Conservation (phyloP, 2,888 invertebrate species). For the Acanthosepion esculentum region DNA sequence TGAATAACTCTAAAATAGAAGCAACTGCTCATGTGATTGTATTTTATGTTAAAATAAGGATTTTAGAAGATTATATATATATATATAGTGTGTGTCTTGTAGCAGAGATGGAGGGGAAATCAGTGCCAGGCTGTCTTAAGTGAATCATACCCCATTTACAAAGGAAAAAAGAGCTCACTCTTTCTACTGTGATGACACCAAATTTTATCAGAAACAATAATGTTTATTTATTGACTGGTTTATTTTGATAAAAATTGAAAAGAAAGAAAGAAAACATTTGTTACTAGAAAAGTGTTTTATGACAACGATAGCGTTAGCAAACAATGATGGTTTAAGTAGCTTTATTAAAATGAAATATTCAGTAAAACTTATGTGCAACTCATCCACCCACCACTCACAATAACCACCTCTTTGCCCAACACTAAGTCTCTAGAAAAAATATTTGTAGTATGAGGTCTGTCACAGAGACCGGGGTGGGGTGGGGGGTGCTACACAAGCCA, state of each 20-base stretch:
- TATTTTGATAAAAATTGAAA: slow-evolving; percentile 12
- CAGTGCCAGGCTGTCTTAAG: no score
- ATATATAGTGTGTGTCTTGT: no score
- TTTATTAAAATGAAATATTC: slow-evolving; percentile 12
- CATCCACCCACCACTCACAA: neutral
- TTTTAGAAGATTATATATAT: no score
- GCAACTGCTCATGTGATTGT: no score
- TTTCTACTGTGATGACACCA: neutral
- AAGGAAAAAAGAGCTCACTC: neutral
- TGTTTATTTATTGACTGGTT: neutral
- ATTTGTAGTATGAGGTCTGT: neutral
- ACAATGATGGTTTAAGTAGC: slow-evolving; percentile 22
- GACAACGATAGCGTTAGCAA: neutral
- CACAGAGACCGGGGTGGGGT: neutral
- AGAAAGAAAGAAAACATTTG: neutral
- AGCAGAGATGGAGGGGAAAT: no score
- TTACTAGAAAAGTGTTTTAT: slow-evolving; percentile 18
- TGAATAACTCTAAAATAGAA: no score
- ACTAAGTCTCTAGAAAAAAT: neutral
- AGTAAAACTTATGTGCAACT: slow-evolving; percentile 18
- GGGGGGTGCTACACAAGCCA: neutral
- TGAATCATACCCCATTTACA: no score
- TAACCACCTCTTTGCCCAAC: slow-evolving; percentile 33
- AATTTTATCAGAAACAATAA: slow-evolving; percentile 11
- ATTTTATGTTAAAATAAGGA: no score